phyloP scores from a whole-genome alignment of 1,140 invertebrate species.

The Drosophila littoralis region DNA sequence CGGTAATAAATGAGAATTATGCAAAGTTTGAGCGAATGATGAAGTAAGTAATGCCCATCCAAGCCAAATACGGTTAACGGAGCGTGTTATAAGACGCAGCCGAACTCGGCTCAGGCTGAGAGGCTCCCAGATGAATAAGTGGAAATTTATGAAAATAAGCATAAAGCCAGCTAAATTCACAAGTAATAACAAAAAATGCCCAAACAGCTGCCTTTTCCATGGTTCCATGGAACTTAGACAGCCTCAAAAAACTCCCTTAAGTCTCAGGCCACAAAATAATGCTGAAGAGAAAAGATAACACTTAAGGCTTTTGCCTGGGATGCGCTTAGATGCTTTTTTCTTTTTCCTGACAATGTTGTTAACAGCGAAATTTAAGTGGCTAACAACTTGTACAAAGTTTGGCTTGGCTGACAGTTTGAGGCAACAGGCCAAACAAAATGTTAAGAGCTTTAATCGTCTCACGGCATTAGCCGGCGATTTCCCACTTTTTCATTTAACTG shows the following conservation, averaged over 20 bases:
- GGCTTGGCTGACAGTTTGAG: slow-evolving; percentile 62
- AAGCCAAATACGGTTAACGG: slow-evolving; percentile 77
- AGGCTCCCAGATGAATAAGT: slow-evolving; percentile 68
- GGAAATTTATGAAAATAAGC: slow-evolving; percentile 78
- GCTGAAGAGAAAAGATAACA: slow-evolving; percentile 4
- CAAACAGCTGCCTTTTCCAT: slow-evolving; percentile 60
- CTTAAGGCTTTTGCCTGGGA: slow-evolving; percentile 45
- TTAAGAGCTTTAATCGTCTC: slow-evolving; percentile 64
- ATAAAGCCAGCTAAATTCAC: slow-evolving; percentile 55
- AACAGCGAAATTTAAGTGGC: slow-evolving; percentile 77
- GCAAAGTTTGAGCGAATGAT: slow-evolving; percentile 79
- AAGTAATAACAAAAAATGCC: slow-evolving; percentile 43
- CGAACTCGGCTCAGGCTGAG: slow-evolving; percentile 20
- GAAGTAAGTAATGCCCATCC: slow-evolving; percentile 71
- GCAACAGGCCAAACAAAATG: slow-evolving; percentile 19
- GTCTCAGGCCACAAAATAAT: slow-evolving; percentile 26
- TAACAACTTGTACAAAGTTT: slow-evolving; percentile 71
- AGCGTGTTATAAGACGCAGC: slow-evolving; percentile 73
- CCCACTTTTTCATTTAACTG: slow-evolving; percentile 33
- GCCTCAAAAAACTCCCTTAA: slow-evolving; percentile 48
- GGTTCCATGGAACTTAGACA: slow-evolving; percentile 40
- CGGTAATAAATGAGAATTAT: slow-evolving; percentile 82
- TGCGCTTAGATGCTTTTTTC: slow-evolving; percentile 28
- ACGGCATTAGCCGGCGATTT: slow-evolving; percentile 55
- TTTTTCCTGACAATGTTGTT: slow-evolving; percentile 55